Evolutionary conservation across 1,140 invertebrate species (phyloP), one percentile per base, ranked within the genome.

Genomic region (Lysiphlebus fabarum): DNA sequence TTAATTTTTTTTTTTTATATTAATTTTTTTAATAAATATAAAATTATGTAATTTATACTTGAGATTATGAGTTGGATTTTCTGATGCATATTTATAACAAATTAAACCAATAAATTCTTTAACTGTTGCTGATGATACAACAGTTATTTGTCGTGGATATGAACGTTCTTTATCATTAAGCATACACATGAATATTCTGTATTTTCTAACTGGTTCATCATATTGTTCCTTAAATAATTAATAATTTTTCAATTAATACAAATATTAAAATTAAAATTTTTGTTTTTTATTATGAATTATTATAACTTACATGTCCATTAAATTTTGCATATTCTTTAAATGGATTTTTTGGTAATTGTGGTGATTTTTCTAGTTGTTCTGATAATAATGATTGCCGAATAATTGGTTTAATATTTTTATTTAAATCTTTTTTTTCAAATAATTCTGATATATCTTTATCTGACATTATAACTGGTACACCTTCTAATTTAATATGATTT

Each of bases 21-120:
- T 8, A 51, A 43, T 47, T n/a, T 59, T 53, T 10, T 11, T 8
- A 42, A 5, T 14, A 45, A 56, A 17, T 48, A 57, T 45, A 59
- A 11, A 36, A 50, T 5, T 41, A 26, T 48, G 42, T n/a, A n/a
- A 53, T 14, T 34, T 9, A 42, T 62, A 64, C 62, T 64, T 86
- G 69, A 89, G 65, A 50, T 67, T 68, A 58, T 78, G 71, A 67
- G 82, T 72, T 7, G 76, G 74, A 76, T 82, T 72, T 63, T 80
- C 76, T 53, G 68, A 71, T 26, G 79, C 74, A 62, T 80, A 87
- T 81, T 90, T 90, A 70, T 90, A 95, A 76, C 93, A 93, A 66
- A 92, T 93, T 14, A 97, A 85, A 14, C 95, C 95, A 76, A 98
- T 92, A n/a, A 97, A 84, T 72, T 98, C 94, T 64, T 86, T 81